Evolutionary conservation across 2,113 vertebrate genomes (phyloP).

Genomic region (Pica pica): DNA sequence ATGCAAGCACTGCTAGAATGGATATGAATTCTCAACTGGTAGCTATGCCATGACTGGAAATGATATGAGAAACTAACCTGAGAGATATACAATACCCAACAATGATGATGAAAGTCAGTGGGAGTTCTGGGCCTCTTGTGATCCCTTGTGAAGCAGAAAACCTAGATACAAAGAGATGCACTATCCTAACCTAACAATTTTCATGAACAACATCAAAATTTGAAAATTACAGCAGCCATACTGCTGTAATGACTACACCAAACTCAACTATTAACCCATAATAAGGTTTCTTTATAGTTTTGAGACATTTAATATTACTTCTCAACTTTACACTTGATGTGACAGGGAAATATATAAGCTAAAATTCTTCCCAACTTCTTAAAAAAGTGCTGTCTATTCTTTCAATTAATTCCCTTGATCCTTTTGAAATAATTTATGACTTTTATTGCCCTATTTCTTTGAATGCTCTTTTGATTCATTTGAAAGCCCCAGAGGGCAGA

Average conservation of each 20-base stretch:
- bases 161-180: neutral
- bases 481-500: slow-evolving; percentile 4
- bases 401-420: slow-evolving; percentile 37
- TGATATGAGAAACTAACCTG: neutral
- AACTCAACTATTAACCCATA: neutral
- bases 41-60: neutral
- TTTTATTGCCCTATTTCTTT: slow-evolving; percentile 45
- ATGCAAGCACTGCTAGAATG: neutral
- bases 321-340: neutral
- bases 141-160: neutral
- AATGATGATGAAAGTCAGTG: neutral
- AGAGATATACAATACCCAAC: neutral
- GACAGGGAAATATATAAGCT: neutral
- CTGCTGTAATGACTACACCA: neutral
- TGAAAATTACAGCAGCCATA: neutral
- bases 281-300: neutral
- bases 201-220: neutral
- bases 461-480: neutral
- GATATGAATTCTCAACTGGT: neutral
- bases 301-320: neutral
- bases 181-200: neutral
- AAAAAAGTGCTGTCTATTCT: neutral
- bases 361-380: neutral
- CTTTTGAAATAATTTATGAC: neutral
- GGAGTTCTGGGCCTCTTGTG: neutral